A percentile compares a stretch with the other conserved stretches of the same genome.
Conservation (phyloP, 2,888 invertebrate genomes). For the Choreutis nemorana region DNA sequence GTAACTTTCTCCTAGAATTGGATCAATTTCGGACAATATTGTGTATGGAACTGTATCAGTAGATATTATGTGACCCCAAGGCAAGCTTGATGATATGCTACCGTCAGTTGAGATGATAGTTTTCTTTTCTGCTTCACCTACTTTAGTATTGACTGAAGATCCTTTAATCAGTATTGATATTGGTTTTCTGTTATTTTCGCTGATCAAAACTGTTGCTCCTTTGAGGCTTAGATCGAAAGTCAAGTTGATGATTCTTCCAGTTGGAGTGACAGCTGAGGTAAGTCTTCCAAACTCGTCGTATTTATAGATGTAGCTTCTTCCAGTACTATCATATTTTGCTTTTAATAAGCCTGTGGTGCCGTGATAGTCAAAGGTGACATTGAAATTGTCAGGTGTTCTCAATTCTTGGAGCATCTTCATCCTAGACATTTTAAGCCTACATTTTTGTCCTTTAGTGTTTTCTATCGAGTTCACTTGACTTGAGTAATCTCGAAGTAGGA, state of each 20-base stretch:
- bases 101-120: constrained; percentile 84
- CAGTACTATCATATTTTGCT: constrained; percentile 88
- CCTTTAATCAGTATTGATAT: constrained; percentile 88
- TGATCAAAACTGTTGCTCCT: constrained; percentile 87
- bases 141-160: constrained; percentile 81
- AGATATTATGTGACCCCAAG: constrained; percentile 88
- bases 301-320: constrained; percentile 90
- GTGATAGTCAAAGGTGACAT: constrained; percentile 93
- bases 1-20: constrained; percentile 88
- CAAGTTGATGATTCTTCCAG: constrained; percentile 90
- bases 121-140: constrained; percentile 83
- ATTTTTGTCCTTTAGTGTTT: constrained; percentile 92
- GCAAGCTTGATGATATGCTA: constrained; percentile 79
- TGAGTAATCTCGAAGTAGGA: constrained; percentile 82
- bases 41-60: constrained; percentile 93
- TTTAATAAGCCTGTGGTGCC: constrained; percentile 88
- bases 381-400: constrained; percentile 92
- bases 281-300: constrained; percentile 95
- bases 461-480: constrained; percentile 93
- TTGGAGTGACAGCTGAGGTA: constrained; percentile 91
- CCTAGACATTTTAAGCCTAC: constrained; percentile 88
- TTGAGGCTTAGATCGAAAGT: constrained; percentile 90
- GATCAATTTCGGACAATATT: constrained; percentile 87
- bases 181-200: constrained; percentile 83
- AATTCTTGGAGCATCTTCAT: constrained; percentile 92